phyloP scores from a whole-genome alignment of 2,113 vertebrate genomes.

The Sula dactylatra region DNA sequence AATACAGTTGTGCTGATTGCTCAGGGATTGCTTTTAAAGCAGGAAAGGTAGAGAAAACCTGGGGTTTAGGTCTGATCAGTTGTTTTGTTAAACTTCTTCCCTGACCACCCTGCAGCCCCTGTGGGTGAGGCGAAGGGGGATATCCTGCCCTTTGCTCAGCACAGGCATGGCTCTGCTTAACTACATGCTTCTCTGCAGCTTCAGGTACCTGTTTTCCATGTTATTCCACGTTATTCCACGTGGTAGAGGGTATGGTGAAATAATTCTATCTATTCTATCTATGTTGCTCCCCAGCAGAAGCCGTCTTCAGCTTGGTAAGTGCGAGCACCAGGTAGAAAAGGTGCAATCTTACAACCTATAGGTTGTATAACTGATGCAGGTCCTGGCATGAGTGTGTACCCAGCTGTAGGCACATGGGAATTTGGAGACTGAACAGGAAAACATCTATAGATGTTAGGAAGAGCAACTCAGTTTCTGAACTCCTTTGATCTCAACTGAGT shows the following conservation, averaged over 20 bases:
- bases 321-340: background rate
- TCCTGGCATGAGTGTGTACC: background rate
- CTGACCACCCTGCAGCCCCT: fast-evolving
- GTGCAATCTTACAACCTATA: background rate
- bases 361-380: slow-evolving; percentile 1
- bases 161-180: background rate
- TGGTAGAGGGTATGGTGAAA: background rate
- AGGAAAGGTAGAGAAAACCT: background rate
- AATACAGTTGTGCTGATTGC: background rate
- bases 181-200: background rate
- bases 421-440: background rate
- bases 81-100: background rate
- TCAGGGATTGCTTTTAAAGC: background rate
- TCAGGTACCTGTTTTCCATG: background rate
- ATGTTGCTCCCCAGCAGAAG: background rate
- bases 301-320: background rate
- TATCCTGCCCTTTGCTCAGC: background rate
- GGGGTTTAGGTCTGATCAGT: background rate
- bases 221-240: fast-evolving
- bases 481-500: background rate
- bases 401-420: background rate
- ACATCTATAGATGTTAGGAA: background rate
- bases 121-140: fast-evolving
- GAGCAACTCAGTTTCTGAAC: background rate
- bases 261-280: fast-evolving